Evolutionary conservation across 2,888 invertebrate genomes (phyloP).

Genomic region (Lamellibrachia columna): DNA sequence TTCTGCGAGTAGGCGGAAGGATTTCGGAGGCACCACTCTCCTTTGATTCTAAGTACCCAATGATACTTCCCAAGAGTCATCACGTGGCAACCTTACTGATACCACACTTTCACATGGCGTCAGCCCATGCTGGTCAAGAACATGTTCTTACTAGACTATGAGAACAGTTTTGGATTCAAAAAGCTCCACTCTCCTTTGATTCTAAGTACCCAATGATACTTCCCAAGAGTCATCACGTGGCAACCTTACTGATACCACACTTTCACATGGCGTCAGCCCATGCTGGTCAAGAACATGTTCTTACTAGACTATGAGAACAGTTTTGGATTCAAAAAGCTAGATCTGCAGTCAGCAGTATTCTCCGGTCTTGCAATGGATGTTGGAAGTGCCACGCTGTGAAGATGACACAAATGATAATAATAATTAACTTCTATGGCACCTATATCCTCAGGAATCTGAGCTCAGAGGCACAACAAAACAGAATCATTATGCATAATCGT

Average conservation of each 20-base stretch:
- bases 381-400: neutral
- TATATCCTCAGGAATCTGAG: too few species aligned
- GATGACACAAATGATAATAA: neutral
- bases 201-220: neutral
- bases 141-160: neutral
- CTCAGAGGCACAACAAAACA: too few species aligned
- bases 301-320: neutral
- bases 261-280: neutral
- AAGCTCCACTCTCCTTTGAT: neutral
- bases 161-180: conserved; percentile 7
- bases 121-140: conserved; percentile 13
- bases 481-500: too few species aligned
- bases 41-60: neutral
- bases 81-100: neutral
- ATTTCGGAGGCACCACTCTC: too few species aligned
- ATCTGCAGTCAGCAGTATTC: neutral
- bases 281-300: conserved; percentile 17
- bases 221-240: neutral
- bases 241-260: neutral
- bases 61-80: neutral
- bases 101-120: neutral
- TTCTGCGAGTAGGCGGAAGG: neutral
- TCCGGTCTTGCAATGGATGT: neutral
- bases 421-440: too few species aligned
- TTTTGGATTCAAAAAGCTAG: neutral